Evolutionary conservation across 2,888 invertebrate genomes (phyloP).

Genomic region (Phyto melanocephala): DNA sequence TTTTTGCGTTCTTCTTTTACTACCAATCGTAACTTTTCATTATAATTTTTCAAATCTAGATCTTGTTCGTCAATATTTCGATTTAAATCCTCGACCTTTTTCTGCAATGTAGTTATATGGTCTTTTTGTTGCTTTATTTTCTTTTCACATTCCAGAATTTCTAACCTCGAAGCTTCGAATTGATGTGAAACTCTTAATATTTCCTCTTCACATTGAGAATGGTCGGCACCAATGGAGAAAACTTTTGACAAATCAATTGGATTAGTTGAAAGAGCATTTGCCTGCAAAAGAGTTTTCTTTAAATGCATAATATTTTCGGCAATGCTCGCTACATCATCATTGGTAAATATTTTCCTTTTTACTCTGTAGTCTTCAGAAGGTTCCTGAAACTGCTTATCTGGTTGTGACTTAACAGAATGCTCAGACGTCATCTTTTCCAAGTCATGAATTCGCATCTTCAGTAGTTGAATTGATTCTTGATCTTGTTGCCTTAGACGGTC

Average conservation of each 20-base stretch:
- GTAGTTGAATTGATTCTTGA: slow-evolving; percentile 85
- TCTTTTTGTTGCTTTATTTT: slow-evolving; percentile 79
- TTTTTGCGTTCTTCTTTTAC: slow-evolving; percentile 75
- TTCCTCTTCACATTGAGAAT: slow-evolving; percentile 83
- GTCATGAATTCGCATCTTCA: slow-evolving; percentile 73
- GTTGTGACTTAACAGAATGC: slow-evolving; percentile 70
- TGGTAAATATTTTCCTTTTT: not conserved
- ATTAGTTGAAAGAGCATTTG: slow-evolving; percentile 82
- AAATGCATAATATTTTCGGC: slow-evolving; percentile 84
- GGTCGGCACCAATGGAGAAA: slow-evolving; percentile 78
- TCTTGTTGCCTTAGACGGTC: slow-evolving; percentile 86
- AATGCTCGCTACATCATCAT: slow-evolving; percentile 80
- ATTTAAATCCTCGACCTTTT: slow-evolving; percentile 83
- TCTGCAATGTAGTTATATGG: slow-evolving; percentile 84
- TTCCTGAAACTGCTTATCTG: not conserved
- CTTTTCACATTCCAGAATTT: slow-evolving; percentile 70
- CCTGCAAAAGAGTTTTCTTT: slow-evolving; percentile 82
- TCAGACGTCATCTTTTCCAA: slow-evolving; percentile 67
- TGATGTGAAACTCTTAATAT: slow-evolving; percentile 83
- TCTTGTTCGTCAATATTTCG: slow-evolving; percentile 83
- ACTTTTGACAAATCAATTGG: slow-evolving; percentile 82
- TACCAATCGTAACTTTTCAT: slow-evolving; percentile 81
- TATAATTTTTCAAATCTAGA: slow-evolving; percentile 82
- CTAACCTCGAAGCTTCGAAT: slow-evolving; percentile 82
- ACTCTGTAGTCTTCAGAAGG: not conserved